These are phyloP conservation scores for Epinephelus cyanopodus DNA, from an alignment of 2,113 vertebrate genomes.

Conservation along the genomic window DNA sequence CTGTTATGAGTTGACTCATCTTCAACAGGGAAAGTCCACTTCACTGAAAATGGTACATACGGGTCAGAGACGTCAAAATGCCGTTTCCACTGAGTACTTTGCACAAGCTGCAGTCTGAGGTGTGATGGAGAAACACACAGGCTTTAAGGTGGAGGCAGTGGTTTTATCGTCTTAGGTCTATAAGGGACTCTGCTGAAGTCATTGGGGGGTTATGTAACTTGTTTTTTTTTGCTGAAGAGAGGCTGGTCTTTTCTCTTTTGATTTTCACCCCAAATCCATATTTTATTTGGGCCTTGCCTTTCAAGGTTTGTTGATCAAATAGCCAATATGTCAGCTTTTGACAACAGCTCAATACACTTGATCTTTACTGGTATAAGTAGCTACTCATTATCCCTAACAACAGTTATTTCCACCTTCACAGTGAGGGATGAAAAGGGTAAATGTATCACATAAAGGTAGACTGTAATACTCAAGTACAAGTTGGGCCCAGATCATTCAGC, in stretches of 20 bases:
- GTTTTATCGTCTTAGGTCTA: not conserved
- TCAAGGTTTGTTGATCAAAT: not conserved
- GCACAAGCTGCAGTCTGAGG: not conserved
- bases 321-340: not conserved
- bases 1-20: conserved; percentile 58
- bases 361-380: not conserved
- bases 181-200: not conserved
- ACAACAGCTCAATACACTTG: not conserved
- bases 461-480: not conserved
- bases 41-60: not conserved
- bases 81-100: not conserved
- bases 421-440: no score
- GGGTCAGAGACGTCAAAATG: conserved; percentile 16
- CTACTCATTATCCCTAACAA: not conserved
- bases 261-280: no score
- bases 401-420: not conserved
- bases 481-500: not conserved
- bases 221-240: not conserved
- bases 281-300: no score
- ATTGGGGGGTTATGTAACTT: not conserved
- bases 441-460: not conserved
- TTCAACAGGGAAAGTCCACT: conserved; percentile 31
- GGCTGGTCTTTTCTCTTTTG: no score
- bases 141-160: not conserved
- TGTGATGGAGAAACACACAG: not conserved